Conservation (phyloP, 2,888 invertebrate species). For the Polydrusus pterygomalis region DNA sequence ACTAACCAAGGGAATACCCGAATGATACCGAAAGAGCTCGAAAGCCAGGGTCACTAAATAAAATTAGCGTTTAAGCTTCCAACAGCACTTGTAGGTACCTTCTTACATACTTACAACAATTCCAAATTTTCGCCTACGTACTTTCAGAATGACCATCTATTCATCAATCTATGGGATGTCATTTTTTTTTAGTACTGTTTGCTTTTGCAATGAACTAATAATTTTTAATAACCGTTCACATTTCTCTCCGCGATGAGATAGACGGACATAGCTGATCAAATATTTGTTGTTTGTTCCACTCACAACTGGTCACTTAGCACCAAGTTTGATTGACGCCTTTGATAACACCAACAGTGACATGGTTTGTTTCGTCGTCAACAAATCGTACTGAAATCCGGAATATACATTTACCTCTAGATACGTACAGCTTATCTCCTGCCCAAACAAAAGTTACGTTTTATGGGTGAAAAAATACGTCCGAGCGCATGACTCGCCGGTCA, state of each 20-base stretch:
- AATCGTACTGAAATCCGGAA: too few relatives aligned
- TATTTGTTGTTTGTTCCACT: conserved; percentile 48
- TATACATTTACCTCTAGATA: too few relatives aligned
- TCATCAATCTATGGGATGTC: conserved; percentile 9
- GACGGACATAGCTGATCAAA: conserved; percentile 36
- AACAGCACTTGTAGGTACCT: background rate
- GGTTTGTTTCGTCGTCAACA: conserved; percentile 6
- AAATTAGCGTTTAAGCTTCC: background rate
- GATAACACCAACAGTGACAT: conserved; percentile 7
- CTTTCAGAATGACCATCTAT: background rate
- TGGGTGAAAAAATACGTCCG: too few relatives aligned
- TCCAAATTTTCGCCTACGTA: conserved; percentile 19
- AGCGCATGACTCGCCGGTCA: too few relatives aligned
- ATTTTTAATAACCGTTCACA: conserved; percentile 47
- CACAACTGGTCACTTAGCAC: conserved; percentile 51
- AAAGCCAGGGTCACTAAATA: background rate
- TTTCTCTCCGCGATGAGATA: conserved; percentile 32
- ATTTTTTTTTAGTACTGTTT: conserved; percentile 29
- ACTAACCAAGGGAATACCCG: too few relatives aligned
- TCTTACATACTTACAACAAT: background rate
- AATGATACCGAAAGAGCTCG: too few relatives aligned
- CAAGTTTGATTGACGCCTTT: conserved; percentile 46
- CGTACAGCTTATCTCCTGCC: too few relatives aligned
- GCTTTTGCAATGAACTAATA: conserved; percentile 41
- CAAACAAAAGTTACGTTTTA: too few relatives aligned